Conservation (phyloP, 2,113 vertebrate genomes). For the Cisticola juncidis region DNA sequence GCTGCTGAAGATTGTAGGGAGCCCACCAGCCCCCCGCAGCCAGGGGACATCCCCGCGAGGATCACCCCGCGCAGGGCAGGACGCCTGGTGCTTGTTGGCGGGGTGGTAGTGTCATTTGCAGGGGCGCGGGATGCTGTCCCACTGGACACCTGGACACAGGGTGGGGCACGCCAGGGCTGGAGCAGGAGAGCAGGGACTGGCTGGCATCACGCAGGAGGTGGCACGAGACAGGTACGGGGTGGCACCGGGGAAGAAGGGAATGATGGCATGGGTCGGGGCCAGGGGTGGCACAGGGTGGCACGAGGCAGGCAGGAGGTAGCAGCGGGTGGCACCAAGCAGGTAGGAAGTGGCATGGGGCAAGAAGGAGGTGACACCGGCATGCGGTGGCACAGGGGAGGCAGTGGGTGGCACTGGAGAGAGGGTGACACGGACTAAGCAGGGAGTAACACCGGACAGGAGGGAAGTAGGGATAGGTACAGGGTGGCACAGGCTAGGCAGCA, state of each 20-base stretch:
- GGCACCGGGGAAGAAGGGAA: not conserved
- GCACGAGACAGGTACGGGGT: not conserved
- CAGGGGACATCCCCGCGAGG: not conserved
- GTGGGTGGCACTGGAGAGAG: not conserved
- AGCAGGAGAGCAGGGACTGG: not conserved
- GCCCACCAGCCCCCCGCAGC: not conserved
- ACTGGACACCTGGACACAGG: not conserved
- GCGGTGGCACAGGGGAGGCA: not conserved
- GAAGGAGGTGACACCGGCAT: not conserved
- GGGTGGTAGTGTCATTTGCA: not conserved
- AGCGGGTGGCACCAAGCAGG: too few relatives aligned
- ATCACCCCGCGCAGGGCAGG: accelerated
- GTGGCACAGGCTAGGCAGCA: not conserved
- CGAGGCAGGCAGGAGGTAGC: accelerated
- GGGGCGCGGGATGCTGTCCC: accelerated
- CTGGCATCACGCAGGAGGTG: not conserved
- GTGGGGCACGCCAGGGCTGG: not conserved
- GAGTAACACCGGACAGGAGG: not conserved
- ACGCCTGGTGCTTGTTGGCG: accelerated
- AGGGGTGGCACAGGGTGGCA: not conserved
- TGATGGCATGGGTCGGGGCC: not conserved
- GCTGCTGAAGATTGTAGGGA: not conserved
- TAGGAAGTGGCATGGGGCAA: too few relatives aligned
- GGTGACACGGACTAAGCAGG: not conserved
- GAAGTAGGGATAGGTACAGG: too few relatives aligned